These are phyloP conservation scores for Drosophila longiperda DNA, from an alignment of 2,888 invertebrate species.

Conservation along the genomic window DNA sequence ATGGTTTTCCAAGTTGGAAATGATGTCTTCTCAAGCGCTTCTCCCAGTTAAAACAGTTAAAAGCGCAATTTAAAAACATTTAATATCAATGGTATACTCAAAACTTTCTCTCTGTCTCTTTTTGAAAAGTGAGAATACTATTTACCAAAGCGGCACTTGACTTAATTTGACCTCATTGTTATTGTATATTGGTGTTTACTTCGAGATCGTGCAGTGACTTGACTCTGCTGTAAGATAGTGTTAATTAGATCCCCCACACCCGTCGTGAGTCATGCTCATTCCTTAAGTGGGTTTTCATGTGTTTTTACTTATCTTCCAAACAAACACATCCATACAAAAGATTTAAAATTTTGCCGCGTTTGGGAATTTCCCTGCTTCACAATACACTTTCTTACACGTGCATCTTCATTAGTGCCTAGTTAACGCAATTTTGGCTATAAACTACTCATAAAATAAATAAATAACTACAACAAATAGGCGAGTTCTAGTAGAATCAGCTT, in stretches of 20 bases:
- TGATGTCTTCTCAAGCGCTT: not conserved
- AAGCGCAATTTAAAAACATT: not conserved
- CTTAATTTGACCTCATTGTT: not conserved
- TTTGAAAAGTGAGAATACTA: constrained; percentile 5
- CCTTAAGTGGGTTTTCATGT: constrained; percentile 37
- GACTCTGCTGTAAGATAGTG: constrained; percentile 16
- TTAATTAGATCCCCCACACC: constrained; percentile 31
- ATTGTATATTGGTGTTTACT: not conserved
- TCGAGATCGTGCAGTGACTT: constrained; percentile 34
- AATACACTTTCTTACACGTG: constrained; percentile 1
- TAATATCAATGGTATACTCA: too few relatives aligned
- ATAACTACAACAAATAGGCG: not conserved
- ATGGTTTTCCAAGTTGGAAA: not conserved
- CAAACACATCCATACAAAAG: not conserved
- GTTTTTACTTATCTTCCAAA: constrained; percentile 13
- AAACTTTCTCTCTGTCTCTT: not conserved
- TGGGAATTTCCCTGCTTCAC: constrained; percentile 43
- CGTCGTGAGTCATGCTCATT: constrained; percentile 42
- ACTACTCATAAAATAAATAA: not conserved
- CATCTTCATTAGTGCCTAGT: constrained; percentile 2
- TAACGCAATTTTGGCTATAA: not conserved
- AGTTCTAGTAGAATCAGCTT: constrained; percentile 17
- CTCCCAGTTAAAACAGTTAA: not conserved
- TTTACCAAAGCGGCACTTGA: not conserved
- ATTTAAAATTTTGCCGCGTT: constrained; percentile 19